Evolutionary conservation across 2,888 invertebrate species (phyloP).

Genomic region (Neria commutata): DNA sequence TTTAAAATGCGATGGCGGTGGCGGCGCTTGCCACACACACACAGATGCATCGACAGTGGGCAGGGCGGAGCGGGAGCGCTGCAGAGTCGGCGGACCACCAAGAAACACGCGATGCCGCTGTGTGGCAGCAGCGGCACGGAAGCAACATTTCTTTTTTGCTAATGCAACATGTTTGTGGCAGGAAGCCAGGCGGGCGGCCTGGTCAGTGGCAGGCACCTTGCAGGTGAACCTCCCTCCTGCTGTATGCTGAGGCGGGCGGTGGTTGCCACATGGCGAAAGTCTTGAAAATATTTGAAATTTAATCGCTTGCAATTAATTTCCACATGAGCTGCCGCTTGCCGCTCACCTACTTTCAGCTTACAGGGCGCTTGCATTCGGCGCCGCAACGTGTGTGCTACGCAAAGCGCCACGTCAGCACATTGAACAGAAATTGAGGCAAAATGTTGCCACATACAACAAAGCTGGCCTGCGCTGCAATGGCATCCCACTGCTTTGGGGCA

Average conservation of each 20-base stretch:
- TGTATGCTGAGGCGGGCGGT: slow-evolving; percentile 19
- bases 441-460: too few relatives aligned
- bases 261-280: slow-evolving; percentile 48
- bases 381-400: slow-evolving; percentile 7
- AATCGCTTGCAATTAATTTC: slow-evolving; percentile 50
- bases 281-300: slow-evolving; percentile 40
- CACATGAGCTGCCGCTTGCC: slow-evolving; percentile 24
- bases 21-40: too few relatives aligned
- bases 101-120: slow-evolving; percentile 9
- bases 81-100: background rate
- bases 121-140: slow-evolving; percentile 38
- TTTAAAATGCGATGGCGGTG: too few relatives aligned
- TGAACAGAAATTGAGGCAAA: too few relatives aligned
- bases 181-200: background rate
- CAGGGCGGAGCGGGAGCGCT: too few relatives aligned
- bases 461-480: too few relatives aligned
- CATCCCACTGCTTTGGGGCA: too few relatives aligned
- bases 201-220: background rate
- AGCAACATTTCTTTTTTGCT: slow-evolving; percentile 32
- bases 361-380: slow-evolving; percentile 36
- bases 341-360: slow-evolving; percentile 42
- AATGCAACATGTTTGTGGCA: slow-evolving; percentile 6
- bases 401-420: too few relatives aligned
- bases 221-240: slow-evolving; percentile 11
- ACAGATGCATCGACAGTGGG: too few relatives aligned